Percentiles rank a stretch among this genome's conserved stretches.
Conservation (phyloP, 2,888 invertebrate species). For the Erebia palarica region DNA sequence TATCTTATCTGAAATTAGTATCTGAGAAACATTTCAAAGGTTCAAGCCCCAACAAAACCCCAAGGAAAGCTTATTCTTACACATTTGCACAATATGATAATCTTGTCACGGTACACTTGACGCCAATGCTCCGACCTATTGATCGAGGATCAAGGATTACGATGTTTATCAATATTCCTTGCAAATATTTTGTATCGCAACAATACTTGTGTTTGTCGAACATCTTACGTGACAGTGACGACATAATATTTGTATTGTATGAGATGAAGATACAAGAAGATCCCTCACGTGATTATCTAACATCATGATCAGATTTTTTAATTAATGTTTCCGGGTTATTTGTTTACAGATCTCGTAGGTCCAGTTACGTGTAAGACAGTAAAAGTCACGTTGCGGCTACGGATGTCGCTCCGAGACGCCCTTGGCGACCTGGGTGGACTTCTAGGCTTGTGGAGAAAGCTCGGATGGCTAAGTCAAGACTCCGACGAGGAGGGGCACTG, state of each 20-base stretch:
- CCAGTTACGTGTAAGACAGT: too few species aligned
- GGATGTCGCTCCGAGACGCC: too few species aligned
- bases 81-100: slow-evolving; percentile 73
- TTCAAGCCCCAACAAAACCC: slow-evolving; percentile 1
- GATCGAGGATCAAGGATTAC: slow-evolving; percentile 69
- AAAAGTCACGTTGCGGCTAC: too few species aligned
- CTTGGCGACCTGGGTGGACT: too few species aligned
- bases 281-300: slow-evolving; percentile 40
- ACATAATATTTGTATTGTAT: slow-evolving; percentile 72
- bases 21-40: background rate
- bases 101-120: slow-evolving; percentile 80
- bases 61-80: slow-evolving; percentile 32
- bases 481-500: too few species aligned
- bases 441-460: too few species aligned
- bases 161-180: slow-evolving; percentile 74
- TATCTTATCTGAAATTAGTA: background rate
- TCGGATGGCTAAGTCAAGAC: too few species aligned
- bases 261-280: slow-evolving; percentile 51
- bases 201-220: slow-evolving; percentile 46
- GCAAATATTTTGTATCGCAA: slow-evolving; percentile 62
- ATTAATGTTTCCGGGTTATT: background rate
- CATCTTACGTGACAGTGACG: slow-evolving; percentile 63
- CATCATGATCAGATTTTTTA: slow-evolving; percentile 1
- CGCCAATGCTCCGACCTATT: slow-evolving; percentile 57
- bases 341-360: background rate